These are phyloP conservation scores for Volucella inflata DNA, from an alignment of 2,888 invertebrate genomes.

Conservation along the genomic window DNA sequence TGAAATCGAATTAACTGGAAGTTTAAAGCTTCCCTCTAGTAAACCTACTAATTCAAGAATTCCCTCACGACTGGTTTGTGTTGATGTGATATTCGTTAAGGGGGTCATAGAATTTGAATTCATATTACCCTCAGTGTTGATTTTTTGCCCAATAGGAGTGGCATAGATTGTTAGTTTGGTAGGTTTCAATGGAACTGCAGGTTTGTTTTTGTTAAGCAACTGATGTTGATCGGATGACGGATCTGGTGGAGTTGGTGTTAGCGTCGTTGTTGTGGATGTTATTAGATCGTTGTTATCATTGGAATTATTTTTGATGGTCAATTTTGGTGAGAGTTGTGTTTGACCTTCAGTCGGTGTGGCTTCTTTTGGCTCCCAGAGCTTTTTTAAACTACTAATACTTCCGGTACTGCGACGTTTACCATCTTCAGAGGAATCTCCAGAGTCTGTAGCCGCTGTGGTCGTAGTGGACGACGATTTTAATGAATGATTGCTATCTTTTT, in stretches of 20 bases:
- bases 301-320: conserved; percentile 84
- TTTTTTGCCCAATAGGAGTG: conserved; percentile 86
- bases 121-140: conserved; percentile 72
- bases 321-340: conserved; percentile 84
- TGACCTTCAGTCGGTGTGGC: conserved; percentile 71
- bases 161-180: conserved; percentile 90
- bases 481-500: conserved; percentile 80
- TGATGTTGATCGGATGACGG: conserved; percentile 65
- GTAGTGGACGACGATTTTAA: conserved; percentile 57
- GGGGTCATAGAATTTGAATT: conserved; percentile 62
- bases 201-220: conserved; percentile 85
- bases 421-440: conserved; percentile 82
- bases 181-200: conserved; percentile 88
- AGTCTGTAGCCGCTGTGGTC: conserved; percentile 67
- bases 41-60: conserved; percentile 88
- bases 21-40: conserved; percentile 87
- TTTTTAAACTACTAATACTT: conserved; percentile 95
- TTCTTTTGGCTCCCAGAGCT: conserved; percentile 95
- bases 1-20: conserved; percentile 84
- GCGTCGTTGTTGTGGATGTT: conserved; percentile 74
- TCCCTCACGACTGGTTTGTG: conserved; percentile 85
- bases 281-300: conserved; percentile 79
- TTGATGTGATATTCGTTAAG: conserved; percentile 84
- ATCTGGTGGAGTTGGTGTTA: conserved; percentile 70
- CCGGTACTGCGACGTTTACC: conserved; percentile 96